phyloP scores from a whole-genome alignment of 2,113 vertebrate genomes.

The Bettongia penicillata region DNA sequence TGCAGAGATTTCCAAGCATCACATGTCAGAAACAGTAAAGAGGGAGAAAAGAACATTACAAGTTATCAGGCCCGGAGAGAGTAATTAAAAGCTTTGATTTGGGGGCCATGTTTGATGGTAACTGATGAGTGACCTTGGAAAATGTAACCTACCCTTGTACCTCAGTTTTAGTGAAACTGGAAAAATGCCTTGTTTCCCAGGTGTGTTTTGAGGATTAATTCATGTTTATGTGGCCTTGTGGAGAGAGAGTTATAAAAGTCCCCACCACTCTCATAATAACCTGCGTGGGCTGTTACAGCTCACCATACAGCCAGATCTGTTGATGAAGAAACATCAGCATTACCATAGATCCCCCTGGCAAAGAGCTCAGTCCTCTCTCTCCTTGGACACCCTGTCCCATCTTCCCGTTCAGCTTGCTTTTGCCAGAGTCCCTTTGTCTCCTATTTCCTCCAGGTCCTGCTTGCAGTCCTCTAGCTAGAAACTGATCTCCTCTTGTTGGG shows the following conservation, averaged over 20 bases:
- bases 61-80: not conserved
- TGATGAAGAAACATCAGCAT: slow-evolving; percentile 18
- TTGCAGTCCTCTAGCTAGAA: slow-evolving; percentile 25
- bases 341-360: slow-evolving; percentile 25
- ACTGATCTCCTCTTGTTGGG: not conserved
- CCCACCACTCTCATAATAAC: not conserved
- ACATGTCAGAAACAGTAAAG: not conserved
- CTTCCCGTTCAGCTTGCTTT: slow-evolving; percentile 34
- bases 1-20: not conserved
- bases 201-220: too few relatives aligned
- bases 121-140: not conserved
- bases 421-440: slow-evolving; percentile 22
- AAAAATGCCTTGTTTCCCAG: not conserved
- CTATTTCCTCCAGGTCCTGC: not conserved
- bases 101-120: not conserved
- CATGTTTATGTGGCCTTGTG: not conserved
- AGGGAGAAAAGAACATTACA: not conserved
- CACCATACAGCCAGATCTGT: not conserved
- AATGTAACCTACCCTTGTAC: not conserved
- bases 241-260: not conserved
- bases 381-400: not conserved
- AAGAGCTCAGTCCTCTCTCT: not conserved
- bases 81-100: not conserved
- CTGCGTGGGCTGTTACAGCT: not conserved
- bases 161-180: not conserved